A percentile compares a stretch with the other conserved stretches of the same genome.
These are phyloP conservation scores for Sardinella longiceps DNA, from an alignment of 2,797 vertebrate genomes.

Conservation along the genomic window DNA sequence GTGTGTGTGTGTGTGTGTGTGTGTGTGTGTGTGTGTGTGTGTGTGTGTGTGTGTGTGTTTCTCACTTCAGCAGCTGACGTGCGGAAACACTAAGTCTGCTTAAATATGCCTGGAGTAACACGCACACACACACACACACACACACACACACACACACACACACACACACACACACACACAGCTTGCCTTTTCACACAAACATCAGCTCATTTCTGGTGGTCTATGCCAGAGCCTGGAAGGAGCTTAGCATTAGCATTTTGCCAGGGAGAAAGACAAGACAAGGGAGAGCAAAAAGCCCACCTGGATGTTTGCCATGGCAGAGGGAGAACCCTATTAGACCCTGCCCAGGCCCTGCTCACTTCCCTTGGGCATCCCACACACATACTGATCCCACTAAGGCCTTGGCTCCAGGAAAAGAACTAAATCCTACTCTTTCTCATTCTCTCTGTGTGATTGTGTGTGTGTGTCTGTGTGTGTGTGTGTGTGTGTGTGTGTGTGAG, in stretches of 20 bases:
- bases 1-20: slow-evolving; percentile 25
- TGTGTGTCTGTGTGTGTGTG: not conserved
- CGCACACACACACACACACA: not conserved
- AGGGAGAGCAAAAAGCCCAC: no score
- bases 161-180: slow-evolving; percentile 4
- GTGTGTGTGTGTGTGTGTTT: slow-evolving; percentile 25
- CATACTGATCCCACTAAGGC: not conserved
- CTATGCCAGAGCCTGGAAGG: no score
- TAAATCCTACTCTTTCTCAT: not conserved
- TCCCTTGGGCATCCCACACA: not conserved
- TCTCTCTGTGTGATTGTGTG: not conserved
- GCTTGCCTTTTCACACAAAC: not conserved
- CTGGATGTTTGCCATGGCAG: no score
- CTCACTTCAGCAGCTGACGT: slow-evolving; percentile 47
- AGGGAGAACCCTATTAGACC: no score
- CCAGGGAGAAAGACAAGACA: no score
- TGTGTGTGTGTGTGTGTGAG: not conserved
- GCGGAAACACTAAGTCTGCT: slow-evolving; percentile 43
- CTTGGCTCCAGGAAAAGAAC: not conserved
- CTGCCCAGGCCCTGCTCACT: no score
- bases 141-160: slow-evolving; percentile 7
- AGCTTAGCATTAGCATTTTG: no score
- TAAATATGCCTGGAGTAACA: slow-evolving; percentile 37
- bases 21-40: not conserved
- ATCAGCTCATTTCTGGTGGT: not conserved